phyloP scores from a whole-genome alignment of 2,797 vertebrate genomes.

The Xenopus petersii region DNA sequence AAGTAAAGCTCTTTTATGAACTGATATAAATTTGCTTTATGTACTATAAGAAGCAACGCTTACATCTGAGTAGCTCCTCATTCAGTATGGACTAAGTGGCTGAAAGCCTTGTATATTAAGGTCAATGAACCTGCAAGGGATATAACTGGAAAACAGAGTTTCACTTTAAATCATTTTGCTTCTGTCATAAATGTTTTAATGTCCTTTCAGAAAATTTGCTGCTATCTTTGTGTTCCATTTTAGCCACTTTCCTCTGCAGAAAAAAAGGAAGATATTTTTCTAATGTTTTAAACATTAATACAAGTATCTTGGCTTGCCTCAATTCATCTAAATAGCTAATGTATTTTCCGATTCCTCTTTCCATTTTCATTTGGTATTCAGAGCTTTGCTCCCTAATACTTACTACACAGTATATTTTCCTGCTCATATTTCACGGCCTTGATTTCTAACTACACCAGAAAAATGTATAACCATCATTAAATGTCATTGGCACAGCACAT shows the following conservation, averaged over 20 bases:
- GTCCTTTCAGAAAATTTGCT: not conserved
- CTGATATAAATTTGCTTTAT: conserved; percentile 25
- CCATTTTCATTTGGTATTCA: conserved; percentile 27
- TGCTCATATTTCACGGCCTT: conserved; percentile 35
- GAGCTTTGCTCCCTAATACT: conserved; percentile 6
- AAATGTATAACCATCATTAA: conserved; percentile 42
- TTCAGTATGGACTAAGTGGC: not conserved
- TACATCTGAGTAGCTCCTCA: conserved; percentile 2
- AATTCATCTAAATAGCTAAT: conserved; percentile 20
- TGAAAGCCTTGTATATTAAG: conserved; percentile 13
- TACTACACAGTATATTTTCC: conserved; percentile 31
- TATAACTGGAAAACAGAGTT: conserved; percentile 25
- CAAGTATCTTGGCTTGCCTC: conserved; percentile 6
- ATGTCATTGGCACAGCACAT: conserved; percentile 34
- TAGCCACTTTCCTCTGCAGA: conserved; percentile 12
- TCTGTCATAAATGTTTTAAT: conserved; percentile 25
- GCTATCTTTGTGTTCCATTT: conserved; percentile 30
- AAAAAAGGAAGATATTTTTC: not conserved
- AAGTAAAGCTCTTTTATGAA: not conserved
- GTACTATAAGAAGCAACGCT: not conserved
- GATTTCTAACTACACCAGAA: conserved; percentile 29
- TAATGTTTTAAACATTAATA: conserved; percentile 33
- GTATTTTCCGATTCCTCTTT: conserved; percentile 8
- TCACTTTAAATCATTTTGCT: conserved; percentile 19
- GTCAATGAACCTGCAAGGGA: conserved; percentile 32